Percentiles rank a stretch among this genome's conserved stretches.
phyloP scores from a whole-genome alignment of 2,888 invertebrate genomes.

The Aphidoletes aphidimyza region DNA sequence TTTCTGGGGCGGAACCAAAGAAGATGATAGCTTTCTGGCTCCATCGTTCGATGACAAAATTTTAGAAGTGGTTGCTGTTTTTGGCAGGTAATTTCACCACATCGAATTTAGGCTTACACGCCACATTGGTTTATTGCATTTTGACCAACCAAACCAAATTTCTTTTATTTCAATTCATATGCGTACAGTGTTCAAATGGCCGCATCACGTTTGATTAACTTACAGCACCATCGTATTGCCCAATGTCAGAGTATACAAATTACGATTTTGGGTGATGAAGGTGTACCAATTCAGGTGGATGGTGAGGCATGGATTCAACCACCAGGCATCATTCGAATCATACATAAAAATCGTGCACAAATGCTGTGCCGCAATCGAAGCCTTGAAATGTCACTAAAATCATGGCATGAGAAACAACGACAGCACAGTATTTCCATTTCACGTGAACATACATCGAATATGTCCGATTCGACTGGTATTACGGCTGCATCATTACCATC shows the following conservation, averaged over 20 bases:
- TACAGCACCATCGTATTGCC: conserved; percentile 96
- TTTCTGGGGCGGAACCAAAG: conserved; percentile 96
- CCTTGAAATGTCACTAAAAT: conserved; percentile 87
- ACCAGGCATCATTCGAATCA: conserved; percentile 93
- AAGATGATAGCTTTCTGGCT: conserved; percentile 89
- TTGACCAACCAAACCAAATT: background rate
- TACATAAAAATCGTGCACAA: conserved; percentile 96
- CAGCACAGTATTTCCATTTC: conserved; percentile 69
- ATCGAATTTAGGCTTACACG: too few relatives aligned
- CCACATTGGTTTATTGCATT: background rate
- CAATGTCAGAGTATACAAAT: conserved; percentile 97
- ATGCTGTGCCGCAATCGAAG: conserved; percentile 93
- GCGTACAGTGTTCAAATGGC: conserved; percentile 85
- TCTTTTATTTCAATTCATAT: background rate
- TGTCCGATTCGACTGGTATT: conserved; percentile 61
- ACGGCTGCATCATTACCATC: conserved; percentile 63
- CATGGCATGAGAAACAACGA: conserved; percentile 87
- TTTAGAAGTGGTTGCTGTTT: conserved; percentile 96
- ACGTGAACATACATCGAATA: conserved; percentile 66
- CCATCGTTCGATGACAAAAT: conserved; percentile 97
- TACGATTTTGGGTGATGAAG: conserved; percentile 91
- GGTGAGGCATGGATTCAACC: conserved; percentile 99
- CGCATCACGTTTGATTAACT: conserved; percentile 91
- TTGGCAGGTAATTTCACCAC: conserved; percentile 74
- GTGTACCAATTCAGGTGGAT: conserved; percentile 95